phyloP scores from a whole-genome alignment of 2,113 vertebrate species.

The Phrynosoma platyrhinos region DNA sequence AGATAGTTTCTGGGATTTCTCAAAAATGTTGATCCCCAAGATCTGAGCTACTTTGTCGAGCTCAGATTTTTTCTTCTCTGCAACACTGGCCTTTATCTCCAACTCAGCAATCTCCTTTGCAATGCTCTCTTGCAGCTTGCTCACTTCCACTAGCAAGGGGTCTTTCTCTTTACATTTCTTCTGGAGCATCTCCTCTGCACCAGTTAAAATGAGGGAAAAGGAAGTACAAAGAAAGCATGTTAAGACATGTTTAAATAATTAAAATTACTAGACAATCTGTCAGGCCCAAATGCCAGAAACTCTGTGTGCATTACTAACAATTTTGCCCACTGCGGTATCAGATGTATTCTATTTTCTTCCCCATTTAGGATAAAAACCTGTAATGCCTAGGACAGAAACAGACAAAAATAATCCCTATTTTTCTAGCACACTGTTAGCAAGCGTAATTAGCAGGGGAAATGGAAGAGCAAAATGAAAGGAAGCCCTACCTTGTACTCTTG shows the following conservation, averaged over 20 bases:
- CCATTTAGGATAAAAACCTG: conserved; percentile 34
- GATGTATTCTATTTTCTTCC: not conserved
- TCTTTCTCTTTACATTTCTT: conserved; percentile 95
- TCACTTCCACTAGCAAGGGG: conserved; percentile 91
- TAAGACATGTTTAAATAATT: conserved; percentile 38
- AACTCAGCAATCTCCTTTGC: conserved; percentile 88
- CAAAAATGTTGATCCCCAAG: conserved; percentile 86
- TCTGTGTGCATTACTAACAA: not conserved
- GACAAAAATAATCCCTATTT: not conserved
- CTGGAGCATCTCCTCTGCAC: conserved; percentile 89
- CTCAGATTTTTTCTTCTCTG: conserved; percentile 90
- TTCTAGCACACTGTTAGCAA: not conserved
- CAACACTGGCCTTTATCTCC: conserved; percentile 83
- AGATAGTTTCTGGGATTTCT: conserved; percentile 79
- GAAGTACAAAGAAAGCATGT: conserved; percentile 56
- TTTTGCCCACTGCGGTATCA: conserved; percentile 1
- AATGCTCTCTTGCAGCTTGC: conserved; percentile 89
- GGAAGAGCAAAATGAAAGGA: not conserved
- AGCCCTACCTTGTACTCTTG: conserved; percentile 92
- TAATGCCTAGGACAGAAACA: conserved; percentile 4
- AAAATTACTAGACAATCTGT: conserved; percentile 32
- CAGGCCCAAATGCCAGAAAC: conserved; percentile 1
- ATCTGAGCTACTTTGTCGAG: conserved; percentile 95
- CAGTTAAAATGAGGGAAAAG: conserved; percentile 44
- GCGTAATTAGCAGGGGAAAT: not conserved